Evolutionary conservation across 2,113 vertebrate genomes (phyloP), one percentile per base, ranked within the genome.

Genomic region (Bagarius yarrelli): DNA sequence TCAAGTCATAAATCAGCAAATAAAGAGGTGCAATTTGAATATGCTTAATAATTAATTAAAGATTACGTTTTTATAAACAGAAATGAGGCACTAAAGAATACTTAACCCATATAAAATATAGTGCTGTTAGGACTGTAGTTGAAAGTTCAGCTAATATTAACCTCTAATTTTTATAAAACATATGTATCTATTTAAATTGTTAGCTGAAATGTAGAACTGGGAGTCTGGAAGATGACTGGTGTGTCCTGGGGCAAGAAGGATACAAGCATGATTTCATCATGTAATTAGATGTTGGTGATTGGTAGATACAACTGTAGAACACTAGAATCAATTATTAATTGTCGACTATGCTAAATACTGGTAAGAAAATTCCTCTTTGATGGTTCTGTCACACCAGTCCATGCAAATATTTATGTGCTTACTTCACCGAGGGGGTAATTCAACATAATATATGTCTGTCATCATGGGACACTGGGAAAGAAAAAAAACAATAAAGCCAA

Each of bases 21-120:
- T 23, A 69, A 69, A 44, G 21, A 47, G 23, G 40, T 47, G 23
- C 23, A 47, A 69, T 69, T 47, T 47, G 21, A 69, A 44, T 69
- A 25, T 47, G 15, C 23, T 69, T 12, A 69, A 47, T 69, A 69
- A 69, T 44, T 69, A 69, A 69, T 47, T 47, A 44, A 69, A 69
- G 12, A 16, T 47, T 50, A 27, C 40, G 25, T 70, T 50, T 70
- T 50, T 70, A 70, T 70, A 44, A 70, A 70, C 67, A 70, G 2
- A 70, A 44, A 50, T 70, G 14, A 50, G n/a, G n/a, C 44, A 11
- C n/a, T 50, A 18, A 0, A 50, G 14, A 50, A 70, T 50, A 23
- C 5, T 27, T 50, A 47, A 70, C 40, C 67, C 40, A 2, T 70
- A 15, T 50, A 18, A 70, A 50, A 70, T 47, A n/a, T 47, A 70